Conservation (phyloP, 2,113 vertebrate species). For the Piprites chloris region DNA sequence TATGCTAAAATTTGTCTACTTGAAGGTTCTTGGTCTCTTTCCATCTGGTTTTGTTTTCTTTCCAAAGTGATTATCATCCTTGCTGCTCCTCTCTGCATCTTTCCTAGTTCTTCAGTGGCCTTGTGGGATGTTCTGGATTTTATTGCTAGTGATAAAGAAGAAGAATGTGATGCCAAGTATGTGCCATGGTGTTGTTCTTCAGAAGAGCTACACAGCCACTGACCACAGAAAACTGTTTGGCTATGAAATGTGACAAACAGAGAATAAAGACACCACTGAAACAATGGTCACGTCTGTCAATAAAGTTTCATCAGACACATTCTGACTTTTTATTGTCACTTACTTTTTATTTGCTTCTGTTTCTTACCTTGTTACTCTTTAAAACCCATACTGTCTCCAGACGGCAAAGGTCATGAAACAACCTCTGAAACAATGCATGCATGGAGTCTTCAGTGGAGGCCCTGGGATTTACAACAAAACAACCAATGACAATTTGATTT, state of each 20-base stretch:
- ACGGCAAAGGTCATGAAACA: background rate
- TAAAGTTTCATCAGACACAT: background rate
- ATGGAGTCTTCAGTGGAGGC: background rate
- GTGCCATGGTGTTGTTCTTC: background rate
- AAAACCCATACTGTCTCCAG: background rate
- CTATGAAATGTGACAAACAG: background rate
- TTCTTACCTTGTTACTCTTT: background rate
- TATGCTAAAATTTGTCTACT: background rate
- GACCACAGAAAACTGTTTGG: background rate
- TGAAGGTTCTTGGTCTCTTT: background rate
- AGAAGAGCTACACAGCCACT: background rate
- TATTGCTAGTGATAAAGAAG: background rate
- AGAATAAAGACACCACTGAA: background rate
- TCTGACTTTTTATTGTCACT: accelerated
- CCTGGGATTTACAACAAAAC: background rate
- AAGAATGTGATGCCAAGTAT: background rate
- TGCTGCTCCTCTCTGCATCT: background rate
- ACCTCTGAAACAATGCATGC: background rate
- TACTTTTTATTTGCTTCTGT: background rate
- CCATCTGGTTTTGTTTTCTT: background rate
- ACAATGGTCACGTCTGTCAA: accelerated
- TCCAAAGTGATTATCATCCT: background rate
- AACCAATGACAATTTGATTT: background rate
- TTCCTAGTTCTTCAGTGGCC: background rate
- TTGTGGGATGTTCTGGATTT: background rate